Conservation (phyloP, 2,797 vertebrate genomes). For the Rhinella marina region DNA sequence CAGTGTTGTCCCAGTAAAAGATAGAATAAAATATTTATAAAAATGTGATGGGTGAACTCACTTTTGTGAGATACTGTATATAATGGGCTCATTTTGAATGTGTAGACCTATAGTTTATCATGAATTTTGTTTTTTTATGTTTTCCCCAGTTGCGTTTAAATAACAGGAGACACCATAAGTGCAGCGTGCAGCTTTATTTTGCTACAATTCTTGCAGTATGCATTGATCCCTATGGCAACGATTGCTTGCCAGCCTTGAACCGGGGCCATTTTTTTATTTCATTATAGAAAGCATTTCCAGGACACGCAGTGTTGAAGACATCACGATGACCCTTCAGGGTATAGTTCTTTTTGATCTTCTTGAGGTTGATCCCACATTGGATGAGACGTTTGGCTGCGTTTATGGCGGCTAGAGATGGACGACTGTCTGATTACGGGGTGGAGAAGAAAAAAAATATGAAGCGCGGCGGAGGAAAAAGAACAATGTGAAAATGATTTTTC, state of each 20-base stretch:
- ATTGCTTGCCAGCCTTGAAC: not conserved
- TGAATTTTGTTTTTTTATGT: too few relatives aligned
- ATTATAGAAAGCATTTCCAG: slow-evolving; percentile 74
- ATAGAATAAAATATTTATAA: too few relatives aligned
- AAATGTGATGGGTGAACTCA: too few relatives aligned
- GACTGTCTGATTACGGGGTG: not conserved
- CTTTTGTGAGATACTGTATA: too few relatives aligned
- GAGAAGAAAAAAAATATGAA: not conserved
- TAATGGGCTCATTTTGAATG: too few relatives aligned
- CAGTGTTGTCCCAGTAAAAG: too few relatives aligned
- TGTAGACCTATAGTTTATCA: too few relatives aligned
- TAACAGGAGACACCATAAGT: too few relatives aligned
- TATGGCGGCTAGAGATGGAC: slow-evolving; percentile 68
- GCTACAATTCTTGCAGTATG: not conserved
- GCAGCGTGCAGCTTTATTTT: too few relatives aligned
- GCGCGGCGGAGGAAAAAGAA: not conserved
- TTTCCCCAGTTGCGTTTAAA: too few relatives aligned
- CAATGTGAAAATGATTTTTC: too few relatives aligned
- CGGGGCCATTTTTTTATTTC: slow-evolving; percentile 66
- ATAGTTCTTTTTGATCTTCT: slow-evolving; percentile 66
- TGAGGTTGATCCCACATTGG: slow-evolving; percentile 65
- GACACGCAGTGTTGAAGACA: slow-evolving; percentile 73
- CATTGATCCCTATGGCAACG: not conserved
- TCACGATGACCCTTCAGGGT: slow-evolving; percentile 76
- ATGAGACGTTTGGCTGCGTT: slow-evolving; percentile 72